These are phyloP conservation scores for Esox lucius DNA, from an alignment of 2,797 vertebrate genomes.

Conservation along the genomic window DNA sequence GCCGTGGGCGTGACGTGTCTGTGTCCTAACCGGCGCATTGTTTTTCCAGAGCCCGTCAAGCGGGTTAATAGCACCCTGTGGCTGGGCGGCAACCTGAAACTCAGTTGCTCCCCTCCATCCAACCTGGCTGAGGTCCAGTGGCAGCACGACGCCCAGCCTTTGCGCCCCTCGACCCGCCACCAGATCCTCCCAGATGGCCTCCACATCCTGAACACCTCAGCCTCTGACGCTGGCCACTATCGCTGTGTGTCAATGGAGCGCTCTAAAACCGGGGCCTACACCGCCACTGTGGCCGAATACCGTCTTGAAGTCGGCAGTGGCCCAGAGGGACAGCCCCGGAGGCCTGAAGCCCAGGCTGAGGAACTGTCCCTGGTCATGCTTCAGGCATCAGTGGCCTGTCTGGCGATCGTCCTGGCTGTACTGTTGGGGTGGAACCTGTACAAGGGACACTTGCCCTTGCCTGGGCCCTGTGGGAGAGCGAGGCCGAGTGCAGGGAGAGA, in stretches of 20 bases:
- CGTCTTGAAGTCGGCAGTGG: slow-evolving; percentile 37
- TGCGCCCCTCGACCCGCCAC: slow-evolving; percentile 42
- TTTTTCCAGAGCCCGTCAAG: slow-evolving; percentile 48
- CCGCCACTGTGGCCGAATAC: slow-evolving; percentile 47
- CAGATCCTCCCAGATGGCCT: slow-evolving; percentile 58
- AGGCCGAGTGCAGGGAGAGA: background rate
- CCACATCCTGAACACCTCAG: slow-evolving; percentile 60
- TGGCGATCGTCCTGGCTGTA: slow-evolving; percentile 55
- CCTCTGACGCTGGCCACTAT: slow-evolving; percentile 57
- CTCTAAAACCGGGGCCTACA: slow-evolving; percentile 46
- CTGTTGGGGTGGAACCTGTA: slow-evolving; percentile 74
- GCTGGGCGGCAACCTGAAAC: slow-evolving; percentile 56
- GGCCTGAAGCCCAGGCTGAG: slow-evolving; percentile 24
- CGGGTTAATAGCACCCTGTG: slow-evolving; percentile 35
- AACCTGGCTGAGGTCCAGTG: slow-evolving; percentile 69
- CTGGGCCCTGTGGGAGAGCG: slow-evolving; percentile 29
- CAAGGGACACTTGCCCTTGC: slow-evolving; percentile 63
- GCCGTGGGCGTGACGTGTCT: background rate
- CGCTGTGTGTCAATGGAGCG: slow-evolving; percentile 70
- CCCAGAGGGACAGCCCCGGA: background rate
- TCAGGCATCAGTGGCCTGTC: slow-evolving; percentile 42
- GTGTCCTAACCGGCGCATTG: background rate
- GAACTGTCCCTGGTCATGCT: slow-evolving; percentile 48
- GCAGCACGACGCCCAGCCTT: slow-evolving; percentile 39
- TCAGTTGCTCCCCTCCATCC: slow-evolving; percentile 65